phyloP scores from a whole-genome alignment of 1,140 invertebrate genomes.

The Gerris buenoi region DNA sequence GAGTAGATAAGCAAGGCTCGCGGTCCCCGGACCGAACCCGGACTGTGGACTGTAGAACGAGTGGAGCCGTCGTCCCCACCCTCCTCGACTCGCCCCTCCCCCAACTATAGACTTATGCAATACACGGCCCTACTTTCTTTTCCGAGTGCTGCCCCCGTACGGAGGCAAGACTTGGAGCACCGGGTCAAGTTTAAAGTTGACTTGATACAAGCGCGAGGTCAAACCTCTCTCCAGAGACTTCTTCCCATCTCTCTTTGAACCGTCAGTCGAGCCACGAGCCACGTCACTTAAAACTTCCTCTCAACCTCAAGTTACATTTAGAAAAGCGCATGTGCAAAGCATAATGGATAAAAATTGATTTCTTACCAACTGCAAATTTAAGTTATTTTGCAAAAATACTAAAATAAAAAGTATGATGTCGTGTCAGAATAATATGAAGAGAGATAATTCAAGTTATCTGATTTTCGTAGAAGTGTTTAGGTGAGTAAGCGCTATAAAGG shows the following conservation, averaged over 20 bases:
- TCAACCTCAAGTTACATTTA: not conserved
- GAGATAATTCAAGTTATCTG: no score
- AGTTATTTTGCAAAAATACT: no score
- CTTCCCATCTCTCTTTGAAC: not conserved
- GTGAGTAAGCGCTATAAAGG: no score
- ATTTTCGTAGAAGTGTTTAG: no score
- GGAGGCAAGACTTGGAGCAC: not conserved
- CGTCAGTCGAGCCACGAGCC: no score
- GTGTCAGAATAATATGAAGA: no score
- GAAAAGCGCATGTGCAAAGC: not conserved
- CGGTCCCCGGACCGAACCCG: constrained; percentile 6
- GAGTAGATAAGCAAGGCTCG: not conserved
- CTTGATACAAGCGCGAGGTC: not conserved
- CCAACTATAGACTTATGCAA: not conserved
- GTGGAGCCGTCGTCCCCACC: not conserved
- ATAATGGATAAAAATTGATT: not conserved
- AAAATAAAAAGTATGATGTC: no score
- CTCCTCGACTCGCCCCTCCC: not conserved
- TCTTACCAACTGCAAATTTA: not conserved
- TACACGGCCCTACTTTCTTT: not conserved
- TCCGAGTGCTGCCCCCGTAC: not conserved
- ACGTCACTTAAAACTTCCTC: not conserved
- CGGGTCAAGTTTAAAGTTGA: not conserved
- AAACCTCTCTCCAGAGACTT: not conserved
- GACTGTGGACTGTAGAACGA: not conserved